Conservation (phyloP, 2,888 invertebrate genomes). For the Torymus aiolomorphi region DNA sequence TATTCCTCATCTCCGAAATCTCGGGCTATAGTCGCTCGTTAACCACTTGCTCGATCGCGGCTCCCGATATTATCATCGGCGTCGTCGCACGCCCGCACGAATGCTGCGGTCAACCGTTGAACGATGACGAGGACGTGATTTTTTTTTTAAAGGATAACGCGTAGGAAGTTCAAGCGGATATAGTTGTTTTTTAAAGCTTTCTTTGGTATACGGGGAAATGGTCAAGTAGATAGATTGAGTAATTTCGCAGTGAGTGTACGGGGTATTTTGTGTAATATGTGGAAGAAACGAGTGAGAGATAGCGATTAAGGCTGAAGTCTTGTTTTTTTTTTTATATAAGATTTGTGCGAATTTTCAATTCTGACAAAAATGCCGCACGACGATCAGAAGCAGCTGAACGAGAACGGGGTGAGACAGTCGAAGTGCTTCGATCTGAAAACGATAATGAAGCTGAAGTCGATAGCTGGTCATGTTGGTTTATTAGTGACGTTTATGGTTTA, state of each 20-base stretch:
- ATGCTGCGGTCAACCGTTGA: too few relatives aligned
- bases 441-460: slow-evolving; percentile 78
- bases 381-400: slow-evolving; percentile 44
- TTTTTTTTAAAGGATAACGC: too few relatives aligned
- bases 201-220: too few relatives aligned
- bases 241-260: too few relatives aligned
- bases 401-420: slow-evolving; percentile 3
- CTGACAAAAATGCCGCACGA: slow-evolving; percentile 36
- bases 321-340: too few relatives aligned
- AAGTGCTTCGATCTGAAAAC: slow-evolving; percentile 35
- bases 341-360: too few relatives aligned
- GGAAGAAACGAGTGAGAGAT: slow-evolving; percentile 6
- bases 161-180: too few relatives aligned
- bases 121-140: too few relatives aligned
- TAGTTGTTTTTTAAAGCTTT: too few relatives aligned
- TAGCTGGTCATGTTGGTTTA: slow-evolving; percentile 85
- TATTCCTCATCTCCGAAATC: slow-evolving; percentile 48
- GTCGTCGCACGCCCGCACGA: too few relatives aligned
- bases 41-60: slow-evolving; percentile 55
- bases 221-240: too few relatives aligned
- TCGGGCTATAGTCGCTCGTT: slow-evolving; percentile 49
- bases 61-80: too few relatives aligned
- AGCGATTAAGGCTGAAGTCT: slow-evolving; percentile 9
- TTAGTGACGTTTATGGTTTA: slow-evolving; percentile 86
- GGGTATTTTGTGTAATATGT: not conserved